Evolutionary conservation across 2,797 vertebrate genomes (phyloP).

Genomic region (Poliocrania exsul): DNA sequence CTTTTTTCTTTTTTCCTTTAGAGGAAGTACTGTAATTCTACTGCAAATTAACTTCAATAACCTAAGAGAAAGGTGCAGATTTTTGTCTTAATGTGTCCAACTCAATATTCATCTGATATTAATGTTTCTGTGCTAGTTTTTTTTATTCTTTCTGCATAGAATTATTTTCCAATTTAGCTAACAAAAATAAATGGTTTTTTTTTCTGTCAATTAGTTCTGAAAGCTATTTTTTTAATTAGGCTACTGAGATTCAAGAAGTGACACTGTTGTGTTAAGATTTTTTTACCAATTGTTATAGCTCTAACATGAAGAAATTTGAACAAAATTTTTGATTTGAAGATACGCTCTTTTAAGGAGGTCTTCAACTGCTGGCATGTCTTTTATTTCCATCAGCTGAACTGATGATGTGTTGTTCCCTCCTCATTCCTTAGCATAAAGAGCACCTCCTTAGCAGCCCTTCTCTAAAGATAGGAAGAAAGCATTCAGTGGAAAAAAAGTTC

Average conservation of each 20-base stretch:
- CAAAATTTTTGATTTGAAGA: neutral
- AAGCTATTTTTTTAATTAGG: neutral
- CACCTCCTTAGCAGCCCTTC: neutral
- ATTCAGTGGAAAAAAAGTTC: neutral
- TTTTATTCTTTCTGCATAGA: neutral
- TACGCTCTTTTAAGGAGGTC: neutral
- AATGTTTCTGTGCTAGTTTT: neutral
- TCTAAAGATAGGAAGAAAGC: neutral
- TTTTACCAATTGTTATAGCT: neutral
- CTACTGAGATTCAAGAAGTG: neutral
- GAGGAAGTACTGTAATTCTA: neutral
- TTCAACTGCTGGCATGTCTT: neutral
- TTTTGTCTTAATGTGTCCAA: neutral
- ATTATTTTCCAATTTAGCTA: neutral
- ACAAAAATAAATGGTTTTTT: neutral
- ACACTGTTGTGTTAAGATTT: neutral
- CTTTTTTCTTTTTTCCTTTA: neutral
- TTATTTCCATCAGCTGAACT: neutral
- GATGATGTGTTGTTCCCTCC: neutral
- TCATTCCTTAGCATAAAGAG: too few relatives aligned
- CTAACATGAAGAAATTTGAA: neutral
- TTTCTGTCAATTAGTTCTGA: neutral
- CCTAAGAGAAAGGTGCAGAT: neutral
- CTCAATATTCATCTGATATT: neutral
- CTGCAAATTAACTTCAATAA: neutral